These are phyloP conservation scores for Schizopygopsis pylzovi DNA, from an alignment of 2,797 vertebrate genomes.

Conservation along the genomic window DNA sequence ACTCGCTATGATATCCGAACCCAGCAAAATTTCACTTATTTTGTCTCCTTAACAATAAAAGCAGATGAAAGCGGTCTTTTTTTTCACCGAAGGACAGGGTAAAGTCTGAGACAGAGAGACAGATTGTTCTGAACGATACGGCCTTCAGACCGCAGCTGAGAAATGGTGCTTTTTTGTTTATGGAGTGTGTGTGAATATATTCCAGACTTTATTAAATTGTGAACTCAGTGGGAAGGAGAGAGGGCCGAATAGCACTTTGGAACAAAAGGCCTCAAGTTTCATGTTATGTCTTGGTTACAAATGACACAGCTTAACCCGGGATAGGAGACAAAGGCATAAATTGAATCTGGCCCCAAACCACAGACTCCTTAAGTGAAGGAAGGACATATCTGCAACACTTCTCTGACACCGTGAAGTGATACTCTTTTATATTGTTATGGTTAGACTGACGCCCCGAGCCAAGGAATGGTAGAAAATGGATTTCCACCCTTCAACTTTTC, in stretches of 20 bases:
- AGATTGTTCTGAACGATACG: constrained; percentile 48
- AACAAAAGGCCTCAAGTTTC: constrained; percentile 66
- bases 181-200: constrained; percentile 62
- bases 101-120: constrained; percentile 64
- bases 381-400: constrained; percentile 65
- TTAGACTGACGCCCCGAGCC: constrained; percentile 65
- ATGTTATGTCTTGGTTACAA: constrained; percentile 65
- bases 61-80: constrained; percentile 1
- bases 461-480: constrained; percentile 70
- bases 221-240: constrained; percentile 62
- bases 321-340: constrained; percentile 61
- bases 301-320: constrained; percentile 56
- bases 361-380: constrained; percentile 61
- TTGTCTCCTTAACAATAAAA: constrained; percentile 30
- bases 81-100: neutral
- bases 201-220: constrained; percentile 69
- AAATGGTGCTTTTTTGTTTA: constrained; percentile 55
- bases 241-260: constrained; percentile 58
- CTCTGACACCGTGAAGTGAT: constrained; percentile 71
- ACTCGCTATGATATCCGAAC: constrained; percentile 18
- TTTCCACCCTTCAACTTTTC: constrained; percentile 64
- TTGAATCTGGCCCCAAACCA: constrained; percentile 60
- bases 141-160: constrained; percentile 59
- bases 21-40: constrained; percentile 12
- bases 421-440: constrained; percentile 70